Evolutionary conservation across 2,797 vertebrate species (phyloP), one percentile per base, ranked within the genome.

Genomic region (Lepilemur ruficaudatus): DNA sequence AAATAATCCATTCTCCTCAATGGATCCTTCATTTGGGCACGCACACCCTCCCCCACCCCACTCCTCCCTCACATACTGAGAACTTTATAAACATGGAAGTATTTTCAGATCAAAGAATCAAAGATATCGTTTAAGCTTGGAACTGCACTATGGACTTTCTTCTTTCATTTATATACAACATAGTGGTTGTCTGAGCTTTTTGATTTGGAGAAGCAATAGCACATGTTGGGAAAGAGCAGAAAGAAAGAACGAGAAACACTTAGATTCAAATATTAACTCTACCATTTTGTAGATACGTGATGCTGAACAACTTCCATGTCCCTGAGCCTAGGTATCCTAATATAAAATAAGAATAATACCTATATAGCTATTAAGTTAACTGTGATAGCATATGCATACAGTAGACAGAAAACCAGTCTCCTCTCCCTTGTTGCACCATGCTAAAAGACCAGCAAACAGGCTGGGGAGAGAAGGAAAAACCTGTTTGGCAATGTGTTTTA

Each of bases 91-190:
- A 85, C 48, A 76, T 75, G 25, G 9, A 92, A 91, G 38, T 15
- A 79, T 86, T 93, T 97, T 76, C 65, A 89, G 67, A 73, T 88
- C 28, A 91, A 84, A 96, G 41, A 75, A 61, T 63, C 52, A 38
- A 93, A 93, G n/a, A 52, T 4, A 25, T 9, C 4, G 70, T 43
- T 92, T 87, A 82, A 94, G 65, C 57, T 65, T 83, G 23, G 4
- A 61, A 95, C 22, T 72, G 38, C 7, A 87, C 17, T 87, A 83
- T 1, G 10, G 65, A 75, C 35, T 92, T 76, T 48, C 43, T 69
- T 89, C 14, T 86, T 84, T 80, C 90, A 72, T 70, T 67, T 94
- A 22, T 63, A 63, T 52, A 81, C 22, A 96, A 70, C 20, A 55
- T 12, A 93, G 48, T 82, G 22, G 23, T 28, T 92, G 11, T 67